These are phyloP conservation scores for Stegastes partitus DNA, from an alignment of 2,113 vertebrate genomes.

Conservation along the genomic window DNA sequence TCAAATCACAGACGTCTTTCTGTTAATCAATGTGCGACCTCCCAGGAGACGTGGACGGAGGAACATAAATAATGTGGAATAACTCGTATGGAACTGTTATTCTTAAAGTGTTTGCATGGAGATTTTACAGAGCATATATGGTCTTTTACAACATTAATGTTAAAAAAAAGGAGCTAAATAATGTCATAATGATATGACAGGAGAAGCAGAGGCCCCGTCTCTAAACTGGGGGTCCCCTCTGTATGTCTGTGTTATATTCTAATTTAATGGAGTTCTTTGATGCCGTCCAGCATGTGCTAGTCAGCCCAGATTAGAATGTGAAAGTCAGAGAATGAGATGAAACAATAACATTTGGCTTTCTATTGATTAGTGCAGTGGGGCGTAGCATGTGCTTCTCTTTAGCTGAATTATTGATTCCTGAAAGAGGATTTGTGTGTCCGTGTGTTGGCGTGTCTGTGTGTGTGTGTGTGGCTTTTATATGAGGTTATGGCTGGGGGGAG, in stretches of 20 bases:
- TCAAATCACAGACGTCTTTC: conserved; percentile 42
- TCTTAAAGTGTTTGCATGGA: conserved; percentile 44
- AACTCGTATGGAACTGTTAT: conserved; percentile 54
- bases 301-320: conserved; percentile 76
- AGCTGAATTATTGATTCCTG: conserved; percentile 82
- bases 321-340: conserved; percentile 80
- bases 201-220: conserved; percentile 20
- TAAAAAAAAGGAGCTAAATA: conserved; percentile 25
- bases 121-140: conserved; percentile 61
- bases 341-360: conserved; percentile 84
- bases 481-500: conserved; percentile 67
- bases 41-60: conserved; percentile 39
- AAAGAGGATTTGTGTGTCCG: conserved; percentile 73
- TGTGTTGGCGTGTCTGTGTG: conserved; percentile 33
- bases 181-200: conserved; percentile 19
- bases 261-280: conserved; percentile 49
- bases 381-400: conserved; percentile 82
- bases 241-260: conserved; percentile 35
- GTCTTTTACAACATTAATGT: conserved; percentile 49
- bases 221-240: conserved; percentile 10
- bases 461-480: conserved; percentile 59
- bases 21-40: conserved; percentile 55
- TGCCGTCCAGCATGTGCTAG: conserved; percentile 49
- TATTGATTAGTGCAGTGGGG: conserved; percentile 83
- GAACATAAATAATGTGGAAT: conserved; percentile 37